Percentiles rank a stretch among this genome's conserved stretches.
Conservation (phyloP, 2,888 invertebrate species). For the Siphlonurus alternatus region DNA sequence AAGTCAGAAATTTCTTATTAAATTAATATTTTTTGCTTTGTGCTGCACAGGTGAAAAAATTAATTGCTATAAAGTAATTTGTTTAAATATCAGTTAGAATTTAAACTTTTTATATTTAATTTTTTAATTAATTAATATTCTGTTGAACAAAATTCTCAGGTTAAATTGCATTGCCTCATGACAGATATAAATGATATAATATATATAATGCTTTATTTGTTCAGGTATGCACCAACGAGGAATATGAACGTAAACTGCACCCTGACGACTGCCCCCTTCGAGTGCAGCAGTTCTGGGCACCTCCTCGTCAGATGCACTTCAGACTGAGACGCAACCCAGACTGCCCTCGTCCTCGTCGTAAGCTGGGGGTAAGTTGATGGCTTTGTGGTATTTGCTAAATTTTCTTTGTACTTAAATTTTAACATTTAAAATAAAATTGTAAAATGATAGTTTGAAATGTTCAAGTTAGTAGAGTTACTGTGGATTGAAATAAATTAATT, state of each 20-base stretch:
- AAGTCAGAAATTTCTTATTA: not conserved
- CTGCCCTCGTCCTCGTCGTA: constrained; percentile 30
- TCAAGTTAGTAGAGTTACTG: too few species aligned
- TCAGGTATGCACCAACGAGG: constrained; percentile 55
- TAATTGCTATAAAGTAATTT: too few species aligned
- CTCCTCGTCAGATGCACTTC: constrained; percentile 50
- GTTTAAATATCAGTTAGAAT: too few species aligned
- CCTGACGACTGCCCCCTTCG: constrained; percentile 70
- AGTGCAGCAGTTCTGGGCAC: constrained; percentile 54
- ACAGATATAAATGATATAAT: not conserved
- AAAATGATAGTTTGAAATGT: constrained; percentile 7
- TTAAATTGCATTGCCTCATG: constrained; percentile 16
- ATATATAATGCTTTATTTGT: constrained; percentile 14
- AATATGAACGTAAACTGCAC: constrained; percentile 75
- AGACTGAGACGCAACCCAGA: constrained; percentile 67
- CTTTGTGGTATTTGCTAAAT: constrained; percentile 20
- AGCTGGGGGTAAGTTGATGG: constrained; percentile 24
- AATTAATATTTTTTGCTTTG: not conserved
- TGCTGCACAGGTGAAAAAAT: too few species aligned
- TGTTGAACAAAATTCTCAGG: constrained; percentile 4
- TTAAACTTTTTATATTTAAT: constrained; percentile 2
- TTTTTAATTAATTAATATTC: not conserved
- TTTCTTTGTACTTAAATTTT: constrained; percentile 1
- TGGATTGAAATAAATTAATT: too few species aligned
- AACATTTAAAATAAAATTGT: not conserved